phyloP scores from a whole-genome alignment of 2,888 invertebrate species.

The Tricholauxania praeusta region DNA sequence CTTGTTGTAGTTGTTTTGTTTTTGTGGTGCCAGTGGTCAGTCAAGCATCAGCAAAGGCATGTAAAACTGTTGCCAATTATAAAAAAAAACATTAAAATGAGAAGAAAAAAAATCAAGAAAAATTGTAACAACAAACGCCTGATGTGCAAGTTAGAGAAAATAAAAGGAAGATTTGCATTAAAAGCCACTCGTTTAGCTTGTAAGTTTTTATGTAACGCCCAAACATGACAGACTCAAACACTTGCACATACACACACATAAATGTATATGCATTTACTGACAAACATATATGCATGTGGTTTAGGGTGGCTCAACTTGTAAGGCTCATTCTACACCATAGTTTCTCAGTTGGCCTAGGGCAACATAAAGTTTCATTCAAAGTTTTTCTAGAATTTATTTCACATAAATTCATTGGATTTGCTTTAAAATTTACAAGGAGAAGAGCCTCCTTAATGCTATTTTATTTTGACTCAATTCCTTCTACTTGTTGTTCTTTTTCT shows the following conservation, averaged over 20 bases:
- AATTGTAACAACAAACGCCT: not conserved
- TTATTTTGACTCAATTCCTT: not conserved
- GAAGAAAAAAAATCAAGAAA: not conserved
- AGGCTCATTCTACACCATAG: too few relatives aligned
- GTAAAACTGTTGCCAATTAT: slow-evolving; percentile 15
- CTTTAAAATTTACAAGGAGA: too few relatives aligned
- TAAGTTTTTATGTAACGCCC: slow-evolving; percentile 27
- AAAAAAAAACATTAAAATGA: not conserved
- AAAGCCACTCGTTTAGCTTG: slow-evolving; percentile 21
- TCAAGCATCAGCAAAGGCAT: slow-evolving; percentile 12
- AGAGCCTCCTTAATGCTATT: not conserved
- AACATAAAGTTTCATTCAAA: too few relatives aligned
- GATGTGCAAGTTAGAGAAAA: not conserved
- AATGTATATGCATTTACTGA: not conserved
- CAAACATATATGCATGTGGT: not conserved
- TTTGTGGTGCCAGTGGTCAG: not conserved
- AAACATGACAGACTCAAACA: slow-evolving; percentile 25
- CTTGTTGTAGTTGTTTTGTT: not conserved
- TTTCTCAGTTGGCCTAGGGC: too few relatives aligned
- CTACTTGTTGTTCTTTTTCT: not conserved
- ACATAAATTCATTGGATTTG: too few relatives aligned
- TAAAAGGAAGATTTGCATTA: slow-evolving; percentile 23
- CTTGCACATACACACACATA: slow-evolving; percentile 3
- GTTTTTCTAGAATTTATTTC: too few relatives aligned
- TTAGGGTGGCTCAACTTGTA: too few relatives aligned